A percentile compares a stretch with the other conserved stretches of the same genome.
phyloP scores from a whole-genome alignment of 2,888 invertebrate genomes.

The Caradrina clavipalpis region DNA sequence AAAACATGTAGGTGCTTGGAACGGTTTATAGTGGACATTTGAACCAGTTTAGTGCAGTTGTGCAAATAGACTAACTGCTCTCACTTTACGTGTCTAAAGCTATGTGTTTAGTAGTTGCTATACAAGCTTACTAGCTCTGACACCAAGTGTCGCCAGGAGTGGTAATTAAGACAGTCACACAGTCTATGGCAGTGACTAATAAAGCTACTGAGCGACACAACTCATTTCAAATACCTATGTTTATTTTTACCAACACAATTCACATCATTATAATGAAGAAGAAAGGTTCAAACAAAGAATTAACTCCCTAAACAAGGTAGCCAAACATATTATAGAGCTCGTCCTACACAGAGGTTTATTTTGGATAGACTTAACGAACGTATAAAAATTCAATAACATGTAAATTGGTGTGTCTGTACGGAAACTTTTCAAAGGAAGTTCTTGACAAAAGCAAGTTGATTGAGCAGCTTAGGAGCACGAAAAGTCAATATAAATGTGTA shows the following conservation, averaged over 20 bases:
- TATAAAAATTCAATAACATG: conserved; percentile 90
- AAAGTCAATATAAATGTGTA: conserved; percentile 60
- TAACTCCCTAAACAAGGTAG: conserved; percentile 43
- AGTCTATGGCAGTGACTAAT: conserved; percentile 2
- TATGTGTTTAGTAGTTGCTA: background rate
- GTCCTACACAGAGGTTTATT: conserved; percentile 49
- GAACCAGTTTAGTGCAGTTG: background rate
- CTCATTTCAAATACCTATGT: conserved; percentile 3
- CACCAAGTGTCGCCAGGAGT: conserved; percentile 12
- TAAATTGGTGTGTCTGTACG: conserved; percentile 86
- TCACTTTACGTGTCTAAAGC: conserved; percentile 1
- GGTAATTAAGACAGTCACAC: conserved; percentile 27
- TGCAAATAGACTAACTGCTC: conserved; percentile 11
- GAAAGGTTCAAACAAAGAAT: conserved; percentile 33
- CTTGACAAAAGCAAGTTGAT: conserved; percentile 83
- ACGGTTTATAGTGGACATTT: conserved; percentile 14
- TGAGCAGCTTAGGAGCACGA: conserved; percentile 71
- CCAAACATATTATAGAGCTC: conserved; percentile 50
- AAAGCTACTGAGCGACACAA: conserved; percentile 3
- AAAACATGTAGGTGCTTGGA: conserved; percentile 24
- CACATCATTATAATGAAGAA: conserved; percentile 34
- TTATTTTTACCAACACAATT: conserved; percentile 32
- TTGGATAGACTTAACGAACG: conserved; percentile 82
- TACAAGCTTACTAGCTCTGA: conserved; percentile 9
- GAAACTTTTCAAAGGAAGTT: conserved; percentile 85